These are phyloP conservation scores for Leptoteleia sp. DNA, from an alignment of 1,140 invertebrate species.

Conservation along the genomic window DNA sequence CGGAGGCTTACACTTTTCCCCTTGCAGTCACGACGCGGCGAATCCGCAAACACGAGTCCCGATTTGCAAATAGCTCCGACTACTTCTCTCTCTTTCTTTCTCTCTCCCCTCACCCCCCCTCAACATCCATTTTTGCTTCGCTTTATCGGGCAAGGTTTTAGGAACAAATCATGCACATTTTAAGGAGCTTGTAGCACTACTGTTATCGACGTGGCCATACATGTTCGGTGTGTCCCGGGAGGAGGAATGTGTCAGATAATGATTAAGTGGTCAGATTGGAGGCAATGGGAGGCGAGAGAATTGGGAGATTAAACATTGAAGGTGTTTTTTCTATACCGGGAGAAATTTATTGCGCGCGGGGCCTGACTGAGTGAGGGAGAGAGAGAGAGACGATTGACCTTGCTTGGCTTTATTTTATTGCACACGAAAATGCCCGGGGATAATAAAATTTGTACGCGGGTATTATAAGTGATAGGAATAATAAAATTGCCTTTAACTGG, in stretches of 20 bases:
- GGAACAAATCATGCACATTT: slow-evolving; percentile 8
- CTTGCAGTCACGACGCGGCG: not conserved
- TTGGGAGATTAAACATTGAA: slow-evolving; percentile 4
- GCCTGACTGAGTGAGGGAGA: no score
- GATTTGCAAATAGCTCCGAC: no score
- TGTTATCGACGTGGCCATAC: slow-evolving; percentile 11
- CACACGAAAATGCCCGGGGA: no score
- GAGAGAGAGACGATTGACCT: not conserved
- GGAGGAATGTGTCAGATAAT: slow-evolving; percentile 18
- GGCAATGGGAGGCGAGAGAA: slow-evolving; percentile 1
- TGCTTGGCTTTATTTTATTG: no score
- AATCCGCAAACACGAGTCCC: not conserved
- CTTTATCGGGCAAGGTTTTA: no score
- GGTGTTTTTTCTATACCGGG: not conserved
- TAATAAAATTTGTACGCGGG: no score
- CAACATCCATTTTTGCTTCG: no score
- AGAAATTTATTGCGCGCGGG: not conserved
- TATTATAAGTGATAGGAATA: no score
- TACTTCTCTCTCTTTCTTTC: no score
- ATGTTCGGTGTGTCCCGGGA: not conserved
- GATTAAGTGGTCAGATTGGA: slow-evolving; percentile 6
- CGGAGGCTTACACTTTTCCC: not conserved
- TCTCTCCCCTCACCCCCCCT: no score
- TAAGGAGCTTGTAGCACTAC: slow-evolving; percentile 8
- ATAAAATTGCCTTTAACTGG: no score